Conservation (phyloP, 2,113 vertebrate genomes). For the Pelvicachromis taeniatus region DNA sequence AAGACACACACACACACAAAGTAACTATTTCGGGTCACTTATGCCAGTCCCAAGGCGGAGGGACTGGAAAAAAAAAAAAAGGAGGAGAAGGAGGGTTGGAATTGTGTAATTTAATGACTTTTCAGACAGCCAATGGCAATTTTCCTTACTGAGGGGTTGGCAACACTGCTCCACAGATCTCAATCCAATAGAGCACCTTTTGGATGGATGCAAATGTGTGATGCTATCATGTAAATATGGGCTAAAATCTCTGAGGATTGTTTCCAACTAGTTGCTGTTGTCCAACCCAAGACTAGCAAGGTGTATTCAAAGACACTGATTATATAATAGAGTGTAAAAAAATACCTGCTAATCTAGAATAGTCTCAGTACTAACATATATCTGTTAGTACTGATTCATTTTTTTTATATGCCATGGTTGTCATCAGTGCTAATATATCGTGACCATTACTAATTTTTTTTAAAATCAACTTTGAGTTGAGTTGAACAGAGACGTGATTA, state of each 20-base stretch:
- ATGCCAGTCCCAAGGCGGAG: no score
- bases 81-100: no score
- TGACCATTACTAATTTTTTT: neutral
- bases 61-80: no score
- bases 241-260: neutral
- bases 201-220: neutral
- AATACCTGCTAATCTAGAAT: neutral
- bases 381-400: neutral
- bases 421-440: neutral
- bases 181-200: neutral
- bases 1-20: no score
- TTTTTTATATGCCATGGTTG: neutral
- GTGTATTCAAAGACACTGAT: neutral
- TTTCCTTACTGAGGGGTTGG: no score
- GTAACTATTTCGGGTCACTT: no score
- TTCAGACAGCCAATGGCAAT: no score
- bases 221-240: neutral
- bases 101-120: no score
- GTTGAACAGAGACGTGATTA: neutral
- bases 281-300: neutral
- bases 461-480: neutral
- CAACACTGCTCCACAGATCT: neutral
- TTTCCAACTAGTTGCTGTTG: neutral
- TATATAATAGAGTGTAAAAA: neutral
- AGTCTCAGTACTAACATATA: neutral